Evolutionary conservation across 1,140 invertebrate genomes (phyloP).

Genomic region (Coenobita brevimanus): DNA sequence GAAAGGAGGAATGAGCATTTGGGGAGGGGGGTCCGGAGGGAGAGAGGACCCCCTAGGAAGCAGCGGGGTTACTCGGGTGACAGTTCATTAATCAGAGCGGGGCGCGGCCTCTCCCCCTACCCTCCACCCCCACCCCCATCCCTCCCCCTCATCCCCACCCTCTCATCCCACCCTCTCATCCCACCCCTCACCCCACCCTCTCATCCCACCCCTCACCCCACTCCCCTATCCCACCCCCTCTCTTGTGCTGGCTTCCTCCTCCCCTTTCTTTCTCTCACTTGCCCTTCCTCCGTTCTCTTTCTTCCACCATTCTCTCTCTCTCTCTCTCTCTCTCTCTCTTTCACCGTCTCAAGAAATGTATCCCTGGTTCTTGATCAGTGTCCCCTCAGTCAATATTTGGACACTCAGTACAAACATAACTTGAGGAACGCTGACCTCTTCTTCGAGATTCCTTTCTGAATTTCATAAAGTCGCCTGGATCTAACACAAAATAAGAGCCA

Average conservation of each 20-base stretch:
- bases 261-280: background rate
- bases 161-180: too few relatives aligned
- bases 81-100: slow-evolving; percentile 44
- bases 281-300: background rate
- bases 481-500: too few relatives aligned
- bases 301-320: slow-evolving; percentile 6
- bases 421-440: too few relatives aligned
- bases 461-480: too few relatives aligned
- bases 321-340: too few relatives aligned
- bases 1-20: slow-evolving; percentile 22
- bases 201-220: background rate
- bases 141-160: too few relatives aligned
- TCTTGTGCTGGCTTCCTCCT: background rate
- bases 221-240: background rate
- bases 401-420: too few relatives aligned
- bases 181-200: too few relatives aligned
- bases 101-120: background rate
- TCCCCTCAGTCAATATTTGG: too few relatives aligned
- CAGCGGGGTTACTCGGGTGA: slow-evolving; percentile 39
- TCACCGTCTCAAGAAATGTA: too few relatives aligned
- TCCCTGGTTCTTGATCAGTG: too few relatives aligned
- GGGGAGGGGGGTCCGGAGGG: slow-evolving; percentile 13
- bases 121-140: background rate
- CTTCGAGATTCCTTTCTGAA: too few relatives aligned
- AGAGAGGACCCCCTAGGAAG: slow-evolving; percentile 45